Percentiles rank a stretch among this genome's conserved stretches.
These are phyloP conservation scores for Cephalopterus ornatus DNA, from an alignment of 2,113 vertebrate species.

Conservation along the genomic window DNA sequence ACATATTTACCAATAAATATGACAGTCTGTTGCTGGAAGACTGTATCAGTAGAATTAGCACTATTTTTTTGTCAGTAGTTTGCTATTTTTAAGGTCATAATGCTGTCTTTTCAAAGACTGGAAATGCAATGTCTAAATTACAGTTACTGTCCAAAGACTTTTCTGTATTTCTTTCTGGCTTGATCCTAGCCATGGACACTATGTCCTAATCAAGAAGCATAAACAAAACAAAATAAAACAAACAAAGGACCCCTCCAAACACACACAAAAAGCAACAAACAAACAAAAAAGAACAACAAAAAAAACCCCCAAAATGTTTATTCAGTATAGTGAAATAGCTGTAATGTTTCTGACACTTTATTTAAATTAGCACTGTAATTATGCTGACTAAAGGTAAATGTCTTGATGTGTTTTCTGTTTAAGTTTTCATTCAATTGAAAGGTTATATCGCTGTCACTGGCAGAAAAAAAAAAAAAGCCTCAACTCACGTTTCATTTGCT, in stretches of 20 bases:
- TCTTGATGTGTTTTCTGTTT: not conserved
- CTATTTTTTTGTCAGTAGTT: not conserved
- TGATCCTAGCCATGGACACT: not conserved
- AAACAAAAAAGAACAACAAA: too few species aligned
- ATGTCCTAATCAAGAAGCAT: not conserved
- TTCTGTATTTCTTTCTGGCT: not conserved
- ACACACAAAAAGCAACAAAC: too few species aligned
- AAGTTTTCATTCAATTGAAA: not conserved
- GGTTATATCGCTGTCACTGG: not conserved
- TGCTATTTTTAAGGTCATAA: not conserved
- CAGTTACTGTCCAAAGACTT: not conserved
- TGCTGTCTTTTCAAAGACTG: not conserved
- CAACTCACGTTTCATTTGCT: not conserved
- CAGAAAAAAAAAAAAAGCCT: not conserved
- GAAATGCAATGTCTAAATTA: not conserved
- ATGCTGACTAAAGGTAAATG: not conserved
- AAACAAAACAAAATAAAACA: not conserved
- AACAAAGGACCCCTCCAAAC: too few species aligned
- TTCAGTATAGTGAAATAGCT: not conserved
- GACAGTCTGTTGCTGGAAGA: not conserved
- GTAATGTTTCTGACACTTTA: not conserved
- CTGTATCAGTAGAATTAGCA: not conserved
- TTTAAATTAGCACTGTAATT: not conserved
- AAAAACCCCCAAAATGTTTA: not conserved
- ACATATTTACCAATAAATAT: not conserved